phyloP scores from a whole-genome alignment of 2,888 invertebrate genomes.

The Megastigmus dorsalis region DNA sequence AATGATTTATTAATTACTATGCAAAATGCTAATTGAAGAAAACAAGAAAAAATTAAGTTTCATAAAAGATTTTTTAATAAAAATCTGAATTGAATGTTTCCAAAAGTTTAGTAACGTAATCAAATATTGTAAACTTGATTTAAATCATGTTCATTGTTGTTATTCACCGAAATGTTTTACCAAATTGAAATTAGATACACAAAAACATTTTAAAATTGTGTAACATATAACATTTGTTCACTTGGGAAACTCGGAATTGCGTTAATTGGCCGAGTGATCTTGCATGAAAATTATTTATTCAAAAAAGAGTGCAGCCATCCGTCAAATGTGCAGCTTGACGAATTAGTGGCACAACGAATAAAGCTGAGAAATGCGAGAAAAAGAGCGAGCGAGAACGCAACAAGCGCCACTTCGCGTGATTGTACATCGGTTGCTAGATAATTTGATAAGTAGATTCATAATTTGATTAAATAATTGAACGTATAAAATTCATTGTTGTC shows the following conservation, averaged over 20 bases:
- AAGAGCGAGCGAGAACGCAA: not conserved
- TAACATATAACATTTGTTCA: not conserved
- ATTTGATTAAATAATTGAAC: not conserved
- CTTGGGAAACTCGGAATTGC: not conserved
- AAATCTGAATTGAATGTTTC: too few relatives aligned
- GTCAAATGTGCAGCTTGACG: not conserved
- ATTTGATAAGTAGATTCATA: too few relatives aligned
- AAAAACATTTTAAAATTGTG: too few relatives aligned
- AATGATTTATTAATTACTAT: too few relatives aligned
- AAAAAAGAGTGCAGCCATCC: not conserved
- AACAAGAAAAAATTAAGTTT: too few relatives aligned
- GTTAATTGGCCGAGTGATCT: not conserved
- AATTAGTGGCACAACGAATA: not conserved
- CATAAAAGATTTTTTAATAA: too few relatives aligned
- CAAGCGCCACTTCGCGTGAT: not conserved
- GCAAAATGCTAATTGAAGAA: too few relatives aligned
- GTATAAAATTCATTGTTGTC: slow-evolving; percentile 13
- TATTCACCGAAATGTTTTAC: too few relatives aligned
- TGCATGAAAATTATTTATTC: not conserved
- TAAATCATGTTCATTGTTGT: too few relatives aligned
- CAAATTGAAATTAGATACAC: too few relatives aligned
- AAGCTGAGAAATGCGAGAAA: not conserved
- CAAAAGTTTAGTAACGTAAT: too few relatives aligned
- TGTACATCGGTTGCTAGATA: not conserved
- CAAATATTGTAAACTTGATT: too few relatives aligned